Base-by-base conservation (phyloP, 2,113 vertebrate species). In the Polypterus bichir region DNA sequence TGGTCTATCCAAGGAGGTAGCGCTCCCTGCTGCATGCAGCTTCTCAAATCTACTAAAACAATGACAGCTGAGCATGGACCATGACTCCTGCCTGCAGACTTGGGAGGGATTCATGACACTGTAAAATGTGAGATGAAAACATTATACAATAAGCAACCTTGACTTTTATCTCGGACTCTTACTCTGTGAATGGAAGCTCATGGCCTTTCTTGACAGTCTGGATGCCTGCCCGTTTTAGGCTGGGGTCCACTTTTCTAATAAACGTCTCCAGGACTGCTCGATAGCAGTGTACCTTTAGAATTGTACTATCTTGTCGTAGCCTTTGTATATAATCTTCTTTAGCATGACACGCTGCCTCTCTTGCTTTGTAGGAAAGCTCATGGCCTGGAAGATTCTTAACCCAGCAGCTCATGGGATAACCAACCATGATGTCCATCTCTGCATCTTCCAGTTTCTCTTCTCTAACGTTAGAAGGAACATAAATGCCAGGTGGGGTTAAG, bases 281-380 rank as follows among this genome's bases (percentile, higher is more conserved):
- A 75, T 94, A 93, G 74, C 91, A 92, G 74, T 97, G 95, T 0
- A 73, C 72, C 3, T 76, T 78, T 1, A 97, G 74, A 5, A 73
- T 54, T 2, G 64, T 7, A 4, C 81, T 80, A 2, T 72, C 74
- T 6, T 62, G 57, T 1, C 68, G 61, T 4, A 97, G 77, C 62
- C 92, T 74, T 3, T 54, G 69, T 0, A 66, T 6, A 0, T 89
- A 94, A 6, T 91, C 92, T 74, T 97, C 93, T 1, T 88, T 4
- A 0, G 94, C 92, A 0, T 97, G 95, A 71, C 95, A 98, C 0
- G 91, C 92, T 2, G 77, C 88, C 59, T 97, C 95, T 47, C 89
- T 79, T 0, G 92, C 87, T 73, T 92, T 89, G 70, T 97, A 96
- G 44, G 95, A 90, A 44, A 98, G 79, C 62, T 70, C 64, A 7